A percentile compares a stretch with the other conserved stretches of the same genome.
phyloP scores from a whole-genome alignment of 1,140 invertebrate species.

The Dinoponera quadriceps region DNA sequence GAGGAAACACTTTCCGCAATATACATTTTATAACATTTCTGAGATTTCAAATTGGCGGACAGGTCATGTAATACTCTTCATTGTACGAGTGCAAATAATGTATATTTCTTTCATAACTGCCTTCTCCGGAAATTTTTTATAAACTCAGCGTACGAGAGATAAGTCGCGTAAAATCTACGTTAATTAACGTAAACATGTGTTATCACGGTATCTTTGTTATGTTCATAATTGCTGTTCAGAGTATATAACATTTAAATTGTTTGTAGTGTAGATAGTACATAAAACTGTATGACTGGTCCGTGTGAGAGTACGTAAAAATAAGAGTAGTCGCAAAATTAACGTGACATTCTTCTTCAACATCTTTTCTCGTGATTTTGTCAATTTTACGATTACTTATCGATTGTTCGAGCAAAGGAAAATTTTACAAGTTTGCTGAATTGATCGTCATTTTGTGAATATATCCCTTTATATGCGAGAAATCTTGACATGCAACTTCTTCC shows the following conservation, averaged over 20 bases:
- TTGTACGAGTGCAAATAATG: neutral
- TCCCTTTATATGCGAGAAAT: no score
- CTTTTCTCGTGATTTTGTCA: no score
- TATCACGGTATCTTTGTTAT: slow-evolving; percentile 64
- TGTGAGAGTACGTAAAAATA: slow-evolving; percentile 35
- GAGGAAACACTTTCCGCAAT: slow-evolving; percentile 3
- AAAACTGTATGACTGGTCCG: slow-evolving; percentile 70
- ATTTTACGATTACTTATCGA: no score
- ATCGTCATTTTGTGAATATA: no score
- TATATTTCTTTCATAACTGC: slow-evolving; percentile 12
- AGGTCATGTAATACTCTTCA: neutral
- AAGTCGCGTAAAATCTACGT: neutral
- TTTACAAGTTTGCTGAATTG: no score
- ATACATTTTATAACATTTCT: slow-evolving; percentile 3
- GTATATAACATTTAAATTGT: slow-evolving; percentile 67
- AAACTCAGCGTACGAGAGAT: neutral
- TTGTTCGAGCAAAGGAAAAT: no score
- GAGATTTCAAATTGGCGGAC: neutral
- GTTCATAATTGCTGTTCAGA: slow-evolving; percentile 70
- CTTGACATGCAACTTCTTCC: no score
- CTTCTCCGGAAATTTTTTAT: slow-evolving; percentile 24
- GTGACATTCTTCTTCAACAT: no score
- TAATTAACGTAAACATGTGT: slow-evolving; percentile 15
- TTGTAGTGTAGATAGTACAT: slow-evolving; percentile 39
- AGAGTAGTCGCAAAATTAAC: no score